A percentile compares a stretch with the other conserved stretches of the same genome.
phyloP scores from a whole-genome alignment of 2,113 vertebrate genomes.

The Telmatochromis sp. region DNA sequence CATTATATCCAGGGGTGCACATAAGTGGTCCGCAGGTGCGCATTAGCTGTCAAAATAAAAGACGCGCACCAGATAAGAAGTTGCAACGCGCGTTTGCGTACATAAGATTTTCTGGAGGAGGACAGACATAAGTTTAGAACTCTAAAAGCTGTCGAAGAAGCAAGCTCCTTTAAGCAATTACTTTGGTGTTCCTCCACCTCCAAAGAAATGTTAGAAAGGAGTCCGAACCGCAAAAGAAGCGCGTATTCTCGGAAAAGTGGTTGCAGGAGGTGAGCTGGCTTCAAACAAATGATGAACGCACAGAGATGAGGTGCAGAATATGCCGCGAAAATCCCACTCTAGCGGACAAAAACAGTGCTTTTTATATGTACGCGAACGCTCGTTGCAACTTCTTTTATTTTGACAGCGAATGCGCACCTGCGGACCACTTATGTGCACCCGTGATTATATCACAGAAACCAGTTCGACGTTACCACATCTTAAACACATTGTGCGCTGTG shows the following conservation, averaged over 20 bases:
- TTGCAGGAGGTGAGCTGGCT: not conserved
- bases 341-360: not conserved
- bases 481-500: not conserved
- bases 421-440: not conserved
- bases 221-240: not conserved
- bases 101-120: not conserved
- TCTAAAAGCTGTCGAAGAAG: rapidly evolving
- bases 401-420: not conserved
- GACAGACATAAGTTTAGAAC: not conserved
- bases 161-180: not conserved
- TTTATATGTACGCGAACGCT: not conserved
- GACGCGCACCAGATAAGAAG: not conserved
- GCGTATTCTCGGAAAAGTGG: rapidly evolving
- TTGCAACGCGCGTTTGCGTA: rapidly evolving
- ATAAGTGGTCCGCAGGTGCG: rapidly evolving
- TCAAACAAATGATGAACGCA: not conserved
- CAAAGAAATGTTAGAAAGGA: not conserved
- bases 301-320: not conserved
- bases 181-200: not conserved
- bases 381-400: not conserved
- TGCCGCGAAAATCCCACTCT: not conserved
- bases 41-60: not conserved
- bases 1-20: not conserved
- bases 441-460: not conserved
- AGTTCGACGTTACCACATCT: not conserved